Evolutionary conservation across 2,888 invertebrate genomes (phyloP), one percentile per base, ranked within the genome.

Genomic region (Troglohyphantes excavatus): DNA sequence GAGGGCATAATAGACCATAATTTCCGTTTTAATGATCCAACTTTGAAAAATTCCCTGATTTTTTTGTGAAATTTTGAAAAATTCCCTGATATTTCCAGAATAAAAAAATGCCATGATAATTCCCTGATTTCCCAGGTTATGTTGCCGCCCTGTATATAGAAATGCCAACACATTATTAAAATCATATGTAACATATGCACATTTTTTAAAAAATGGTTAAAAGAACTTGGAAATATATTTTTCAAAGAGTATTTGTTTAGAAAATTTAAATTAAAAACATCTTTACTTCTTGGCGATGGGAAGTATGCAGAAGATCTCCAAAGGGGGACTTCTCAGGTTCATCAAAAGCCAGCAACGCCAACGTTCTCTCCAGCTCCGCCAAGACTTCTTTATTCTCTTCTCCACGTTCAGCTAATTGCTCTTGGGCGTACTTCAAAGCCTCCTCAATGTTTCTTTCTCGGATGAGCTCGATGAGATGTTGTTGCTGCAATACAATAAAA

Each of bases 251-350:
- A 53, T n/a, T n/a, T n/a, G 13, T 17, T 53, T n/a, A n/a, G 6
- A 70, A 70, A 9, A 6, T n/a, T n/a, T n/a, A n/a, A n/a, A n/a
- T n/a, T n/a, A n/a, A n/a, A n/a, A n/a, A n/a, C n/a, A n/a, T n/a
- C 21, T 17, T 53, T 92, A 96, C 97, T 95, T 98, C 98, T 94
- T 99, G 98, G 92, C 99, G 95, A 93, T 99, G 98, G 13, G 98
- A 97, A 17, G 97, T 96, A 92, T 98, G 96, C 90, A 99, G 94
- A 59, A 99, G 95, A 93, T 99, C 98, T 21, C 98, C 97, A 94
- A 99, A 99, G 0, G 99, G 99, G 91, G 98, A 98, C 84, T 96
- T 96, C 92, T 97, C 96, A 0, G 99, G 99, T 93, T 99, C 98
- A 90, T 99, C 99, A 94, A 99, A 99, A 6, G 99, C 99, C 21